phyloP scores from a whole-genome alignment of 2,888 invertebrate genomes.

The Melieria omissa region DNA sequence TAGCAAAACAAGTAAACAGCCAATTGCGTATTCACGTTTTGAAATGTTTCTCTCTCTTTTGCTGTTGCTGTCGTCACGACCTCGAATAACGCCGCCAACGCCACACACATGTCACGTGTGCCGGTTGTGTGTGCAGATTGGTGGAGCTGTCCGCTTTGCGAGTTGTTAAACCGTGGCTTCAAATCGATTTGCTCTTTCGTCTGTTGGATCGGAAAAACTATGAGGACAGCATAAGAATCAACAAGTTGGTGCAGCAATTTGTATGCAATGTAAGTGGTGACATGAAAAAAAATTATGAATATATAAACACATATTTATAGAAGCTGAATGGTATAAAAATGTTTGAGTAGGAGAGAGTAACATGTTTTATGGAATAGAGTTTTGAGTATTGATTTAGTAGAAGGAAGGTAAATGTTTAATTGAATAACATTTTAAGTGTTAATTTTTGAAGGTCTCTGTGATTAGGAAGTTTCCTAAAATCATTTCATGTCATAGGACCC shows the following conservation, averaged over 20 bases:
- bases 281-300: neutral
- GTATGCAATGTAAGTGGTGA: slow-evolving; percentile 52
- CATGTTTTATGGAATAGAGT: no score
- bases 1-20: no score
- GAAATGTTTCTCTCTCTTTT: no score
- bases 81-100: neutral
- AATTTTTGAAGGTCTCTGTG: no score
- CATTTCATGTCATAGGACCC: no score
- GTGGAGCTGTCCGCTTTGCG: slow-evolving; percentile 61
- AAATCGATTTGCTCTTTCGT: slow-evolving; percentile 61
- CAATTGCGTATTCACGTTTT: no score
- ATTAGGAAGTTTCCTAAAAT: no score
- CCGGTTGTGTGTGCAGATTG: slow-evolving; percentile 24
- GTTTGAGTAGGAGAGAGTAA: no score
- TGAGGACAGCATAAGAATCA: slow-evolving; percentile 52
- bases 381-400: slow-evolving; percentile 8
- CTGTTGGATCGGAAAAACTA: slow-evolving; percentile 55
- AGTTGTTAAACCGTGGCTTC: slow-evolving; percentile 62
- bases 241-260: slow-evolving; percentile 58
- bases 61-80: neutral
- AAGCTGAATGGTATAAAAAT: no score
- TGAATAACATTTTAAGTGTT: no score
- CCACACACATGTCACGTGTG: no score
- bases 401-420: no score
- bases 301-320: neutral